Evolutionary conservation across 2,113 vertebrate genomes (phyloP), one percentile per base, ranked within the genome.

Genomic region (Leptodactylus fuscus): DNA sequence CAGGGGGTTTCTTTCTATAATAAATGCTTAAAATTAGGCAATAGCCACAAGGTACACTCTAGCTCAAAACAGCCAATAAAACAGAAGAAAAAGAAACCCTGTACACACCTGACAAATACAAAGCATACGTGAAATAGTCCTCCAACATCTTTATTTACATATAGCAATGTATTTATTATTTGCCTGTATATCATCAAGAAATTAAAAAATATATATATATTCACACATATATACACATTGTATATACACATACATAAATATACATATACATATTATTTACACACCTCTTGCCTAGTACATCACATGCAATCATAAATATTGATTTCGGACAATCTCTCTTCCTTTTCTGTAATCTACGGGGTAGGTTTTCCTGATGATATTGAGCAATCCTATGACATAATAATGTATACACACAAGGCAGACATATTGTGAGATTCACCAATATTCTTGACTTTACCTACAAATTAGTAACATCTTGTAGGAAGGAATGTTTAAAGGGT

Each of bases 121-220:
- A 34, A 38, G 29, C 4, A n/a, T n/a, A n/a, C 4, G 15, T 20
- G 9, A 36, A 58, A 1, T 20, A 32, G 48, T 76, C 24, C 27
- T 76, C 46, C 32, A 79, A 34, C 20, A 79, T 79, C 76, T 79
- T 79, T 79, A 79, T 79, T 79, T 79, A 79, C 76, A 79, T n/a
- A 58, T 38, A 79, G 51, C 51, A 79, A 79, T n/a, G 73, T 48
- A 29, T 75, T 48, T 29, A 24, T 79, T 55, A 36, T 73, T 73
- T 46, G 41, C 29, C 70, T 46, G 71, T 58, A 75, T 75, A 38
- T 79, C 51, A 48, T 48, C 48, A 44, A 79, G 29, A 79, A 79
- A 58, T 79, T 79, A 58, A 79, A 67, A 78, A 79, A 79, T 79
- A 79, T 79, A 79, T 58, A 48, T 74, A 75, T 75, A n/a, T n/a